Evolutionary conservation across 2,113 vertebrate genomes (phyloP).

Genomic region (Nyctereutes procyonoides): DNA sequence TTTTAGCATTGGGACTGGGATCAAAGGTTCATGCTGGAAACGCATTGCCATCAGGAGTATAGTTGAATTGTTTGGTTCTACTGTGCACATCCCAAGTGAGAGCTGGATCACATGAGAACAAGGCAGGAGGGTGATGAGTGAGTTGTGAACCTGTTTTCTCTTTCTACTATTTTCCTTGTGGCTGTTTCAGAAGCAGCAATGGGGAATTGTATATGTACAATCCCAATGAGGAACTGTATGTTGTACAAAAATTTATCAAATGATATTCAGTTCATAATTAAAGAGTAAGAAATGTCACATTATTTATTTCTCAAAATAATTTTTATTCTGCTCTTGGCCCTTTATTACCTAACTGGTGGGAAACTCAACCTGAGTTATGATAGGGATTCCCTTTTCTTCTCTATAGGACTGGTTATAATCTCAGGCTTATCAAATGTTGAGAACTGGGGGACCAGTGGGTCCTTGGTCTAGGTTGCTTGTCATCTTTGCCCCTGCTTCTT

Average conservation of each 20-base stretch:
- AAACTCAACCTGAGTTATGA: conserved; percentile 20
- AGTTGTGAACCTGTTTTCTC: neutral
- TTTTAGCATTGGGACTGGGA: neutral
- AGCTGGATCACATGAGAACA: neutral
- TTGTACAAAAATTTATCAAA: neutral
- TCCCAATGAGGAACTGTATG: neutral
- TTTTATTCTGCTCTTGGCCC: conserved; percentile 28
- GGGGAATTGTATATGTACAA: neutral
- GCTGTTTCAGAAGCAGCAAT: neutral
- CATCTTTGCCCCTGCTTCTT: neutral
- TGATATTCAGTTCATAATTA: neutral
- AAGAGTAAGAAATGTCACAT: conserved; percentile 26
- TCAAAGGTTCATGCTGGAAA: neutral
- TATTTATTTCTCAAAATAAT: conserved; percentile 43
- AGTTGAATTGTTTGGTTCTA: neutral
- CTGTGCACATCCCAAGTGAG: neutral
- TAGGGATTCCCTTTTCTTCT: neutral
- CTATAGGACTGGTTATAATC: neutral
- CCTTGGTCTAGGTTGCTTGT: neutral
- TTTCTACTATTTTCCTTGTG: neutral
- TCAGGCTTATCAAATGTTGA: neutral
- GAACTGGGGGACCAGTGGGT: neutral
- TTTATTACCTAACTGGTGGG: neutral
- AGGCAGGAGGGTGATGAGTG: too few species aligned
- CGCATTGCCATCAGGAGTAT: neutral